Evolutionary conservation across 2,113 vertebrate genomes (phyloP).

Genomic region (Telmatochromis sp.): DNA sequence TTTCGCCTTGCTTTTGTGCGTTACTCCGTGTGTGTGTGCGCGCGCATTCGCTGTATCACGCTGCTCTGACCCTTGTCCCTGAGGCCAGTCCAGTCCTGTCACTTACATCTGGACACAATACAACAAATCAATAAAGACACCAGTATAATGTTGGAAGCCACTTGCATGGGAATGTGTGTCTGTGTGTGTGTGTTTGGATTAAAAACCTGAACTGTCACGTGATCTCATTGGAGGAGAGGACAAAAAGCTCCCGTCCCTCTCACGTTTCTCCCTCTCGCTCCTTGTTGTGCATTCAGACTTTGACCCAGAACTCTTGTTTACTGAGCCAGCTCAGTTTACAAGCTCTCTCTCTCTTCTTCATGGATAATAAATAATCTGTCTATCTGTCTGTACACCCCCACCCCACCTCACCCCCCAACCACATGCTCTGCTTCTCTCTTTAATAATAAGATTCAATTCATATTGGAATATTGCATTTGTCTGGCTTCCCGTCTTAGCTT

Average conservation of each 20-base stretch:
- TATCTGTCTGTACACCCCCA: not conserved
- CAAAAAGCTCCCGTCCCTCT: slow-evolving; percentile 39
- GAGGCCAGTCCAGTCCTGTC: not conserved
- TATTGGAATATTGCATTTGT: not conserved
- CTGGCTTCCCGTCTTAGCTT: not conserved
- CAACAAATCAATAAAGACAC: not conserved
- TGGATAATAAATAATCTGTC: slow-evolving; percentile 8
- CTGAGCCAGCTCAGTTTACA: slow-evolving; percentile 23
- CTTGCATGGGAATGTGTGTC: not conserved
- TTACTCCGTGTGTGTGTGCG: rapidly evolving
- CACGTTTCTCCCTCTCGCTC: not conserved
- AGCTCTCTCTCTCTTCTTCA: not conserved
- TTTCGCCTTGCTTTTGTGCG: not conserved
- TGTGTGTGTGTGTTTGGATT: not conserved
- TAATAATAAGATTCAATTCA: not conserved
- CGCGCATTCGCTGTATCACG: not conserved
- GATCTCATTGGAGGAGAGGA: slow-evolving; percentile 39
- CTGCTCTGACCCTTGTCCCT: slow-evolving; percentile 19
- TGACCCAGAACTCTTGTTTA: slow-evolving; percentile 49
- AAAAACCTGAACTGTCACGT: slow-evolving; percentile 25
- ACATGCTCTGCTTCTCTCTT: rapidly evolving
- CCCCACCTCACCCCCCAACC: rapidly evolving
- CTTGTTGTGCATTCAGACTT: slow-evolving; percentile 48
- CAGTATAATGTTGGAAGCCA: not conserved
- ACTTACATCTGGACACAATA: not conserved